A percentile compares a stretch with the other conserved stretches of the same genome.
Evolutionary conservation across 2,113 vertebrate species (phyloP).

Genomic region (Propithecus coquereli): DNA sequence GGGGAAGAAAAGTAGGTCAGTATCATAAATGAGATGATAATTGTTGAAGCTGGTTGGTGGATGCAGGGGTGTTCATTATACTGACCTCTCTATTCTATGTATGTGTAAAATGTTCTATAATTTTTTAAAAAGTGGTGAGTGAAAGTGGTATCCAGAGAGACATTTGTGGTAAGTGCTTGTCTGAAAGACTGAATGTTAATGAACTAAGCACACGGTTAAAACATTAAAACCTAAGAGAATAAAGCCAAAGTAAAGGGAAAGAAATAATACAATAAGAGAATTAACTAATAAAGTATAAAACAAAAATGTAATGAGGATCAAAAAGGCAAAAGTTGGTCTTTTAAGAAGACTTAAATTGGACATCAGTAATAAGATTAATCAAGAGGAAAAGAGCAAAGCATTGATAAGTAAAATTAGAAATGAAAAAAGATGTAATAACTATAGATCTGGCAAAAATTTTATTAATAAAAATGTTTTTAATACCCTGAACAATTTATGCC

Average conservation of each 20-base stretch:
- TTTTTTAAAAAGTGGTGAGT: background rate
- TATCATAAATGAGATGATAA: background rate
- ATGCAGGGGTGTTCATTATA: background rate
- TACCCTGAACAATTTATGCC: background rate
- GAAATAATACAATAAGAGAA: background rate
- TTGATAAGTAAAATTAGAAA: background rate
- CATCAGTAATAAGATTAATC: background rate
- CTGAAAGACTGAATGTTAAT: background rate
- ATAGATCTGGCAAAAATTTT: background rate
- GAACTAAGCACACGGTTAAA: background rate
- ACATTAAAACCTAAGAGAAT: background rate
- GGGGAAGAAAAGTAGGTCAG: background rate
- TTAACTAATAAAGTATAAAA: background rate
- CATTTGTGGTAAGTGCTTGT: background rate
- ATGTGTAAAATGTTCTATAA: background rate
- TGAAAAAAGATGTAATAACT: background rate
- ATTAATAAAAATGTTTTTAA: background rate
- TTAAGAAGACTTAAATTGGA: background rate
- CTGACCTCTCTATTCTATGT: background rate
- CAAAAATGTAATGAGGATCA: background rate
- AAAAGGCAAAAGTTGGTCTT: background rate
- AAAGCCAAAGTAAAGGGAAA: background rate
- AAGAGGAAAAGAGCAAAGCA: background rate
- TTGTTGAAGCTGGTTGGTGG: background rate
- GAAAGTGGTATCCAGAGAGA: background rate